phyloP scores from a whole-genome alignment of 2,797 vertebrate genomes.

The Sebastolobus alascanus region DNA sequence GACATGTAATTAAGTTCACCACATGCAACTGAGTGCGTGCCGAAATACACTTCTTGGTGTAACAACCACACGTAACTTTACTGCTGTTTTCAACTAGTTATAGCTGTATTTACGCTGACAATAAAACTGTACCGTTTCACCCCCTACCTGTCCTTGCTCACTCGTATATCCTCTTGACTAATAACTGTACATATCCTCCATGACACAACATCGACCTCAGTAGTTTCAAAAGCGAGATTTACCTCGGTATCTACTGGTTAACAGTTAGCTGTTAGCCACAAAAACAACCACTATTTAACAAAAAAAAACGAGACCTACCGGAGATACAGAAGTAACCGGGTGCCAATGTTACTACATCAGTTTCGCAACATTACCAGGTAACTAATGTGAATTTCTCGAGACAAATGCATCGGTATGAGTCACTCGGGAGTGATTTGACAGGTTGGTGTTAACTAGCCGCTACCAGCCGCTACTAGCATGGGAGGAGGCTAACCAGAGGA shows the following conservation, averaged over 20 bases:
- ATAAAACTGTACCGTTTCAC: neutral
- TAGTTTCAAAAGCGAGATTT: neutral
- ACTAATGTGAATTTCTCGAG: neutral
- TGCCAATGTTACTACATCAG: slow-evolving; percentile 21
- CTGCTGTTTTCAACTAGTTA: neutral
- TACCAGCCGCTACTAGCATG: slow-evolving; percentile 27
- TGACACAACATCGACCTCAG: slow-evolving; percentile 62
- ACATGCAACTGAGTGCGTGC: neutral
- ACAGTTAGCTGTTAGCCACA: neutral
- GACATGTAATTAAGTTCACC: neutral
- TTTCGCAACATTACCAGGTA: slow-evolving; percentile 45
- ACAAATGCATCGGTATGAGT: neutral
- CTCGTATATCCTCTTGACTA: slow-evolving; percentile 57
- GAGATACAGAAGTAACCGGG: neutral
- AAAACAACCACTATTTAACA: slow-evolving; percentile 6
- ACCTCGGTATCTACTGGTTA: neutral
- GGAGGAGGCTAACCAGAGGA: slow-evolving; percentile 2
- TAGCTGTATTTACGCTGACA: neutral
- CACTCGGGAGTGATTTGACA: slow-evolving; percentile 40
- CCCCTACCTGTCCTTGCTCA: slow-evolving; percentile 66
- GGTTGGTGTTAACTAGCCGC: neutral
- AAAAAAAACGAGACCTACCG: slow-evolving; percentile 15
- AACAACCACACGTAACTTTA: no score
- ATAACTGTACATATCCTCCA: slow-evolving; percentile 56
- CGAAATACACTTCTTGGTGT: neutral